Evolutionary conservation across 1,140 invertebrate species (phyloP).

Genomic region (Lucilia cuprina): DNA sequence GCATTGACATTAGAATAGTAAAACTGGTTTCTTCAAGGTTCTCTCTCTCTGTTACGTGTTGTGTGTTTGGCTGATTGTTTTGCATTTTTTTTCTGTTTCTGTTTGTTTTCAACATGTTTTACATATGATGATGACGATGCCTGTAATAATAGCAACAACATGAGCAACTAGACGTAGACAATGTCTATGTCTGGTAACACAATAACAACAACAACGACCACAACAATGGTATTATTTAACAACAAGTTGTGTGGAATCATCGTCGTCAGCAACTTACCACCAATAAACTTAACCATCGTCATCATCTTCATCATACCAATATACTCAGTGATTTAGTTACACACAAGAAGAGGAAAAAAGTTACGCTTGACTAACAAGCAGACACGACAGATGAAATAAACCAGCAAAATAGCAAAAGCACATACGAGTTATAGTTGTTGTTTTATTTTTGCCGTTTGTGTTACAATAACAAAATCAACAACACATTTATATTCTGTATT

Average conservation of each 20-base stretch:
- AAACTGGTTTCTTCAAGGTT: constrained; percentile 53
- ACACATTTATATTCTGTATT: no score
- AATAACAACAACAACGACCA: neutral
- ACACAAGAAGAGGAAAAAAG: neutral
- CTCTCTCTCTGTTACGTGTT: neutral
- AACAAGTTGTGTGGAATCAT: neutral
- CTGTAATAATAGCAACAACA: neutral
- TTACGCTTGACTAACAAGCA: neutral
- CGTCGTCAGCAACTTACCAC: neutral
- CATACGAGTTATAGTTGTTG: no score
- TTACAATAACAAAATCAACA: no score
- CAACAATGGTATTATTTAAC: neutral
- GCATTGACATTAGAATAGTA: constrained; percentile 54
- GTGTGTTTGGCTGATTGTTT: neutral
- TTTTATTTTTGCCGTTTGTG: no score
- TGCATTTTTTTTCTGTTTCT: neutral
- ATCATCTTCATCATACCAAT: no score
- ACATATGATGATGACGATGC: neutral
- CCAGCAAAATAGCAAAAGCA: neutral
- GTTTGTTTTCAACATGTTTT: constrained; percentile 19
- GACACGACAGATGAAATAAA: neutral
- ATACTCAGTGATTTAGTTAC: neutral
- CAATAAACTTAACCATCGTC: neutral
- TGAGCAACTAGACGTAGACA: neutral
- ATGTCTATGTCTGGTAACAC: neutral